Evolutionary conservation across 2,797 vertebrate species (phyloP).

Genomic region (Tauraco hartlaubi): DNA sequence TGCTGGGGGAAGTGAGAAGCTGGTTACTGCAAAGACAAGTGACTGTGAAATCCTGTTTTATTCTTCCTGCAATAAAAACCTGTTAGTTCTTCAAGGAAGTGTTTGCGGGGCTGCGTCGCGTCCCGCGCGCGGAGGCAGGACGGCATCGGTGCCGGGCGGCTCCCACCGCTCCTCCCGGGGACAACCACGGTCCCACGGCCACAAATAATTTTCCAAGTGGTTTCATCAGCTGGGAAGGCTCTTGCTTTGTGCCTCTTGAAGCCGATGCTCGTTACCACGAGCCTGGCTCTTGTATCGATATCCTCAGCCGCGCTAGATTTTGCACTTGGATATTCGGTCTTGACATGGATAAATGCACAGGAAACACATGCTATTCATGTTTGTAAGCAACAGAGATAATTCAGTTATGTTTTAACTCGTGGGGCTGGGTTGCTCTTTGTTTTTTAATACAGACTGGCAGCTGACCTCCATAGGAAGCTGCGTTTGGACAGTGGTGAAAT

Average conservation of each 20-base stretch:
- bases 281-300: accelerated
- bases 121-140: neutral
- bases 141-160: accelerated
- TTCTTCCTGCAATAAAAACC: constrained; percentile 45
- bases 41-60: constrained; percentile 67
- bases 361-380: neutral
- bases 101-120: neutral
- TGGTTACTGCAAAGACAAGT: constrained; percentile 60
- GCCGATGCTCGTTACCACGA: accelerated
- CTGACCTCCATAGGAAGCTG: neutral
- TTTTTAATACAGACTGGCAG: neutral
- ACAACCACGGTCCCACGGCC: accelerated
- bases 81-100: neutral
- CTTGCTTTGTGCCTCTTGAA: neutral
- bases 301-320: accelerated
- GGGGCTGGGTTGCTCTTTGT: neutral
- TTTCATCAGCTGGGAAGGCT: accelerated
- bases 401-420: neutral
- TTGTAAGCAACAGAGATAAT: neutral
- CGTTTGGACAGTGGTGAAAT: neutral
- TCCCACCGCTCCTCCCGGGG: accelerated
- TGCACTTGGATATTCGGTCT: neutral
- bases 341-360: neutral
- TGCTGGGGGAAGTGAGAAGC: constrained; percentile 59
- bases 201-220: too few species aligned